These are phyloP conservation scores for Rugalucina vietnamica DNA, from an alignment of 2,888 invertebrate species.

Conservation along the genomic window DNA sequence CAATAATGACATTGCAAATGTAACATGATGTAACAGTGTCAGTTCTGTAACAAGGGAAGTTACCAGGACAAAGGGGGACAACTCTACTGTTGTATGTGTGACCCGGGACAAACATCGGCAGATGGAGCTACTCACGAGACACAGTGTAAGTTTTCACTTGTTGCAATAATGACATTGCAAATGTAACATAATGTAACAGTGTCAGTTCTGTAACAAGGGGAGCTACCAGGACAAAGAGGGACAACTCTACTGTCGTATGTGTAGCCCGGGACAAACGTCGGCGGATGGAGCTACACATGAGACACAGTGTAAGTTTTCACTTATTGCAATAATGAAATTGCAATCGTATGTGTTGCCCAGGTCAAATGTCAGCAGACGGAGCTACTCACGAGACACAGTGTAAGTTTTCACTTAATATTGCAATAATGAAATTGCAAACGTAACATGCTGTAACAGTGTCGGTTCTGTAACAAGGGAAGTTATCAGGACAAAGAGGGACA, in stretches of 20 bases:
- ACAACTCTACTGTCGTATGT: conserved; percentile 70
- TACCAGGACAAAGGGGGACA: conserved; percentile 73
- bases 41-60: conserved; percentile 69
- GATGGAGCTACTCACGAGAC: conserved; percentile 67
- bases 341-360: conserved; percentile 68
- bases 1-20: no score
- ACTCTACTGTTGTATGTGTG: conserved; percentile 70
- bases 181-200: no score
- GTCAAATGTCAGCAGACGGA: conserved; percentile 68
- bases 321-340: no score
- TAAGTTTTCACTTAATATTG: no score
- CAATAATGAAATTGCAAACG: no score
- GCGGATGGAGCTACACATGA: conserved; percentile 68
- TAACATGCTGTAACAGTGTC: no score
- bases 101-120: conserved; percentile 66
- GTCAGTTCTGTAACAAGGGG: conserved; percentile 72
- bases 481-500: conserved; percentile 73
- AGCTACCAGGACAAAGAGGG: conserved; percentile 70
- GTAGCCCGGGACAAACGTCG: conserved; percentile 69
- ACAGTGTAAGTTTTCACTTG: conserved; percentile 76
- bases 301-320: conserved; percentile 71
- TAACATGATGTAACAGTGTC: no score
- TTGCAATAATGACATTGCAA: no score
- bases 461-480: conserved; percentile 69
- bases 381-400: conserved; percentile 68